Evolutionary conservation across 2,888 invertebrate species (phyloP).

Genomic region (Lepetodrilus schrolli): DNA sequence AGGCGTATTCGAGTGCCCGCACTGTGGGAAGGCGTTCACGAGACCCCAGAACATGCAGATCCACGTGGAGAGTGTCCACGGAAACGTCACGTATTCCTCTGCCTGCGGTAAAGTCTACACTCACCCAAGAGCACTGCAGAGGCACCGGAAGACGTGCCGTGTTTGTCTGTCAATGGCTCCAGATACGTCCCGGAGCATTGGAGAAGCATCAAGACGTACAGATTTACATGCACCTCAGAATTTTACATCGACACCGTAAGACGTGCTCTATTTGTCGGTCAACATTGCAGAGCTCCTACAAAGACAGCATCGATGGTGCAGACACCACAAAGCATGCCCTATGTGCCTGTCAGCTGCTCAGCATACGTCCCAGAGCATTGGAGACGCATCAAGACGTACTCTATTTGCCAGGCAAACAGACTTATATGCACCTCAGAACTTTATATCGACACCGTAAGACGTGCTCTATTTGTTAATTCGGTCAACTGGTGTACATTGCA

Average conservation of each 20-base stretch:
- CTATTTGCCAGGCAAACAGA: too few relatives aligned
- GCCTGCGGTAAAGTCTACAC: conserved; percentile 1
- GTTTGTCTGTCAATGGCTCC: not conserved
- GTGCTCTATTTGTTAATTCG: too few relatives aligned
- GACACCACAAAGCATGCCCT: not conserved
- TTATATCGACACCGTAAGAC: too few relatives aligned
- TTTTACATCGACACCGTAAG: not conserved
- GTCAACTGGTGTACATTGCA: too few relatives aligned
- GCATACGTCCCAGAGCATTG: too few relatives aligned
- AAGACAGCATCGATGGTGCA: too few relatives aligned
- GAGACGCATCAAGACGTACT: too few relatives aligned
- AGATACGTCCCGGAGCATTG: too few relatives aligned
- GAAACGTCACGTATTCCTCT: not conserved
- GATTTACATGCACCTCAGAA: not conserved
- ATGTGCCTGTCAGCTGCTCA: not conserved
- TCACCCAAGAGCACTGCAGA: not conserved
- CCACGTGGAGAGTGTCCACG: conserved; percentile 17
- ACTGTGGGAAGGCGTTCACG: conserved; percentile 11
- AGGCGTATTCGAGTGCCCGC: not conserved
- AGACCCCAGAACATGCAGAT: conserved; percentile 12
- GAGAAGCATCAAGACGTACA: too few relatives aligned
- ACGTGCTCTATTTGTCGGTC: not conserved
- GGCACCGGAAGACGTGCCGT: not conserved
- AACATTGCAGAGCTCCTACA: too few relatives aligned
- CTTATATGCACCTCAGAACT: too few relatives aligned